Evolutionary conservation across 2,888 invertebrate species (phyloP).

Genomic region (Ctena decussata): DNA sequence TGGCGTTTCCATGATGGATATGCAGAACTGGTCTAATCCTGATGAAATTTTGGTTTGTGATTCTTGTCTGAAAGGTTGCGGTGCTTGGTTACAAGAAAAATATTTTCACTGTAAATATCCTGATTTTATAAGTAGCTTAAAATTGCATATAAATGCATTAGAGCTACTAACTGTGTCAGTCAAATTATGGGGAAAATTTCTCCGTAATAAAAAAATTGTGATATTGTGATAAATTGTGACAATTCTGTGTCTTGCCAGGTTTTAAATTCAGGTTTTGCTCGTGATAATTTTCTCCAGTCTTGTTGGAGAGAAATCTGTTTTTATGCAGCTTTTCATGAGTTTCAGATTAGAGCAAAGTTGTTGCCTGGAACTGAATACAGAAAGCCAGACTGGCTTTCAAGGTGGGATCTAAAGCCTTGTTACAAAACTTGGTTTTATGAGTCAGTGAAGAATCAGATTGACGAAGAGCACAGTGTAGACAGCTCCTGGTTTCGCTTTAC

Average conservation of each 20-base stretch:
- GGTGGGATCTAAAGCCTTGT: not conserved
- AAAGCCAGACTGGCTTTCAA: not conserved
- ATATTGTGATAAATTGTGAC: not conserved
- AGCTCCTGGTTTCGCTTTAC: not conserved
- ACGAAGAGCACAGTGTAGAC: not conserved
- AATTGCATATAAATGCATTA: not conserved
- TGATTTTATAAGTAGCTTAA: not conserved
- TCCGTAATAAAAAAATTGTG: not conserved
- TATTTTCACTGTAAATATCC: not conserved
- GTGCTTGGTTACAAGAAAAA: not conserved
- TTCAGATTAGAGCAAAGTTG: not conserved
- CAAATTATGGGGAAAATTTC: not conserved
- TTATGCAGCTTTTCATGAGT: not conserved
- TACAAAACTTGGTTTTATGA: not conserved
- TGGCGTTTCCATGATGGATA: not conserved
- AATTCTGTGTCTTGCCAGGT: not conserved
- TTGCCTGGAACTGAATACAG: not conserved
- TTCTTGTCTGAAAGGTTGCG: not conserved
- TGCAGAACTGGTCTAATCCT: not conserved
- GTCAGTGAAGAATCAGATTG: not conserved
- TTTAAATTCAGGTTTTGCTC: not conserved
- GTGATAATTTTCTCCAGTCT: not conserved
- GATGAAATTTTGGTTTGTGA: not conserved
- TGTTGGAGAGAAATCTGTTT: not conserved
- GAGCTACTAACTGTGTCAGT: not conserved